Conservation (phyloP, 2,797 vertebrate species). For the Oryzias dopingdopingensis region DNA sequence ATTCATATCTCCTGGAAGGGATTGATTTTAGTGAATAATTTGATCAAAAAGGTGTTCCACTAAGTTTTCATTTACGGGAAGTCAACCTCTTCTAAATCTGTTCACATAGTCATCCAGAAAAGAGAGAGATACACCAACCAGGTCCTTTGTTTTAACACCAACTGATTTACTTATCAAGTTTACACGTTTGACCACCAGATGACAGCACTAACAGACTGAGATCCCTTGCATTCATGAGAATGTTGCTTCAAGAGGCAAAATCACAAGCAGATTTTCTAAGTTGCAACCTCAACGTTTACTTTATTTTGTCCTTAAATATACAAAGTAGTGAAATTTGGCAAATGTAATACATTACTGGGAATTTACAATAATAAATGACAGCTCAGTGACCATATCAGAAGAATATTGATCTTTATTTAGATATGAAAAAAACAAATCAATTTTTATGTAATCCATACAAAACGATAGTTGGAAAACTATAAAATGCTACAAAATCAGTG, state of each 20-base stretch:
- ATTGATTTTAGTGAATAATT: no score
- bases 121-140: neutral
- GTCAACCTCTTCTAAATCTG: no score
- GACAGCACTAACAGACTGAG: neutral
- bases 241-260: no score
- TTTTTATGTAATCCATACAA: constrained; percentile 59
- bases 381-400: neutral
- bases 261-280: no score
- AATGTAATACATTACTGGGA: no score
- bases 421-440: constrained; percentile 56
- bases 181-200: neutral
- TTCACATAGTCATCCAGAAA: neutral
- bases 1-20: no score
- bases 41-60: no score
- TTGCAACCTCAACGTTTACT: no score
- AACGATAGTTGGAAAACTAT: constrained; percentile 50
- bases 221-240: no score
- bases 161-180: neutral
- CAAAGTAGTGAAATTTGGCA: no score
- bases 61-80: no score
- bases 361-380: neutral
- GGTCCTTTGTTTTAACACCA: neutral
- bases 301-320: no score
- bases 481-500: constrained; percentile 66
- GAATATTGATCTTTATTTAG: constrained; percentile 57